phyloP scores from a whole-genome alignment of 2,113 vertebrate species.

The Craseonycteris thonglongyai region DNA sequence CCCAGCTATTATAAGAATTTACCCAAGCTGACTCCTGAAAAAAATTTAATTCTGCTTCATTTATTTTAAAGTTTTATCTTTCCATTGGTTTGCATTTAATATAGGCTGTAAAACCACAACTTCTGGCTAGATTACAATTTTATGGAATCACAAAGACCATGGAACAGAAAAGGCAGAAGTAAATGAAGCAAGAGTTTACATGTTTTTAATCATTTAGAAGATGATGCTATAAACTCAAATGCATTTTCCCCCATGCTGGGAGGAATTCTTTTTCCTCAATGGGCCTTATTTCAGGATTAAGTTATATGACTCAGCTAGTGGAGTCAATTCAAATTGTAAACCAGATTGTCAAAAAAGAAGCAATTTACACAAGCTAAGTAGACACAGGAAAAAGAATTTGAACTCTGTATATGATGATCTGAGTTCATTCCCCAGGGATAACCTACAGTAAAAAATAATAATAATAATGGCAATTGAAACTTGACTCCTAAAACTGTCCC shows the following conservation, averaged over 20 bases:
- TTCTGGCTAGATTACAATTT: background rate
- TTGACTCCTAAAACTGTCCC: background rate
- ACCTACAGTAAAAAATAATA: background rate
- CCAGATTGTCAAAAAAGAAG: background rate
- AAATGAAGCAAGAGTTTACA: background rate
- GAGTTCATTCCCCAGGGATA: background rate
- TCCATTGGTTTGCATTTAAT: background rate
- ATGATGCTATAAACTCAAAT: background rate
- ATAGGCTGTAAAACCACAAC: background rate
- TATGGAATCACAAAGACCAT: background rate
- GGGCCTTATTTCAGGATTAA: conserved; percentile 2
- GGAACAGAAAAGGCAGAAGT: background rate
- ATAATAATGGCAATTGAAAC: background rate
- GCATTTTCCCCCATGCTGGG: background rate
- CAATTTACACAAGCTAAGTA: background rate
- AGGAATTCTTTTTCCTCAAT: background rate
- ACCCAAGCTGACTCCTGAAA: background rate
- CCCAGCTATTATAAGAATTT: background rate
- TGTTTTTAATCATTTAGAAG: background rate
- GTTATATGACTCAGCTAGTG: background rate
- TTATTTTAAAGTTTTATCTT: conserved; percentile 34
- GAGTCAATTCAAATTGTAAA: background rate
- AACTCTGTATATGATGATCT: background rate
- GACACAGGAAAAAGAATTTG: background rate
- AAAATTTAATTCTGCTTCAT: conserved; percentile 23